Evolutionary conservation across 2,888 invertebrate species (phyloP).

Genomic region (Homarus gammarus): DNA sequence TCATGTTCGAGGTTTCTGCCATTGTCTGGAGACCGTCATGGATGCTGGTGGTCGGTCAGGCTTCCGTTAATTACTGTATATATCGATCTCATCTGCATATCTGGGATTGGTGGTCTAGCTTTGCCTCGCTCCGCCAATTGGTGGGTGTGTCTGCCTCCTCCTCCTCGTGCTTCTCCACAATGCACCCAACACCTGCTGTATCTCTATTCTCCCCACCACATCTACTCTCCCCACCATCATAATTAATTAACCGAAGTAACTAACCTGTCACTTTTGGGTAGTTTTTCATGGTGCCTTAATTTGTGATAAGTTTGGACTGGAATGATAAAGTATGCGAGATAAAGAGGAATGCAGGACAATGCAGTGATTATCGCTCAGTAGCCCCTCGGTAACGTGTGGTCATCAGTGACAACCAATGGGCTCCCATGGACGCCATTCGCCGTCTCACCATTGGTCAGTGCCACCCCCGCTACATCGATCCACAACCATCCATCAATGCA

Average conservation of each 20-base stretch:
- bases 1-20: too few relatives aligned
- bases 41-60: not conserved
- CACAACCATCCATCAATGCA: constrained; percentile 47
- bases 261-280: not conserved
- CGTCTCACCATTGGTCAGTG: constrained; percentile 42
- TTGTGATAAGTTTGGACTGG: not conserved
- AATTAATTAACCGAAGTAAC: too few relatives aligned
- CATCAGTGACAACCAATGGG: constrained; percentile 31
- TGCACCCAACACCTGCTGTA: not conserved
- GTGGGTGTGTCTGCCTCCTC: not conserved
- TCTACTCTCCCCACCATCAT: not conserved
- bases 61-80: constrained; percentile 23
- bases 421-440: constrained; percentile 19
- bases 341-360: constrained; percentile 15
- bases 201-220: not conserved
- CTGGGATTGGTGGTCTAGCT: constrained; percentile 25
- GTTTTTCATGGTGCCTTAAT: not conserved
- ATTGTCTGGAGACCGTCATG: too few relatives aligned
- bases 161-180: constrained; percentile 4
- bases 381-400: not conserved
- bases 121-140: constrained; percentile 13
- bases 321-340: not conserved
- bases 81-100: constrained; percentile 49
- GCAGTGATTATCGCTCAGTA: constrained; percentile 22
- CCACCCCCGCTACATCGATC: constrained; percentile 36